phyloP scores from a whole-genome alignment of 1,140 invertebrate species.

The Dreissena rostriformis region DNA sequence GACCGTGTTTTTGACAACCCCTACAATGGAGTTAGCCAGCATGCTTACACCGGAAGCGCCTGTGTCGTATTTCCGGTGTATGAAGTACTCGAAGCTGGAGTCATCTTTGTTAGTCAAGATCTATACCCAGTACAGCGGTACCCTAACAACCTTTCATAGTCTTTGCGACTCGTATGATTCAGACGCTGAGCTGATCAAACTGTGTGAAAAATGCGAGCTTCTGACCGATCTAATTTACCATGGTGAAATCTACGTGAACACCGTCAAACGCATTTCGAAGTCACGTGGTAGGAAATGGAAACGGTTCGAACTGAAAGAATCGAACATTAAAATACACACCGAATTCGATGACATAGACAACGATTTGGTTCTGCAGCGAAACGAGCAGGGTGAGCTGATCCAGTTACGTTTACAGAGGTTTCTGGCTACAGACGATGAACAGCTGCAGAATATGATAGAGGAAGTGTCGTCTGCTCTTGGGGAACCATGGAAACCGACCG shows the following conservation, averaged over 20 bases:
- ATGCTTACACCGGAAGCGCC: constrained; percentile 65
- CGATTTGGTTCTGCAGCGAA: constrained; percentile 53
- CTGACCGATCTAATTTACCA: constrained; percentile 60
- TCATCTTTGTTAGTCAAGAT: constrained; percentile 53
- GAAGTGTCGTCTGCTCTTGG: constrained; percentile 28
- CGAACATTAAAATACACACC: constrained; percentile 44
- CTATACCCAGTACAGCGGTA: constrained; percentile 55
- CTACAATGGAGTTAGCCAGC: constrained; percentile 58
- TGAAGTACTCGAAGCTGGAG: constrained; percentile 61
- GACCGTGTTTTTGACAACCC: constrained; percentile 60
- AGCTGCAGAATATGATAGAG: constrained; percentile 19
- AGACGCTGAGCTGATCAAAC: constrained; percentile 38
- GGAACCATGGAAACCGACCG: constrained; percentile 28
- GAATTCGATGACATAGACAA: constrained; percentile 52
- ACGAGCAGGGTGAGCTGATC: constrained; percentile 46
- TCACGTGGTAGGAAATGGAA: constrained; percentile 39
- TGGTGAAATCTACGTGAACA: constrained; percentile 49
- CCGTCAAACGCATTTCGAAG: constrained; percentile 42
- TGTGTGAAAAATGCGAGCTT: constrained; percentile 42
- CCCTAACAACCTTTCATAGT: constrained; percentile 62
- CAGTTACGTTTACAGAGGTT: constrained; percentile 48
- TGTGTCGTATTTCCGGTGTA: constrained; percentile 51
- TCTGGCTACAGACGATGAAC: constrained; percentile 38
- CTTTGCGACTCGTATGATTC: constrained; percentile 54
- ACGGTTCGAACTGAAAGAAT: constrained; percentile 56